phyloP scores from a whole-genome alignment of 2,888 invertebrate species.

The Aspidiotus rigidus region DNA sequence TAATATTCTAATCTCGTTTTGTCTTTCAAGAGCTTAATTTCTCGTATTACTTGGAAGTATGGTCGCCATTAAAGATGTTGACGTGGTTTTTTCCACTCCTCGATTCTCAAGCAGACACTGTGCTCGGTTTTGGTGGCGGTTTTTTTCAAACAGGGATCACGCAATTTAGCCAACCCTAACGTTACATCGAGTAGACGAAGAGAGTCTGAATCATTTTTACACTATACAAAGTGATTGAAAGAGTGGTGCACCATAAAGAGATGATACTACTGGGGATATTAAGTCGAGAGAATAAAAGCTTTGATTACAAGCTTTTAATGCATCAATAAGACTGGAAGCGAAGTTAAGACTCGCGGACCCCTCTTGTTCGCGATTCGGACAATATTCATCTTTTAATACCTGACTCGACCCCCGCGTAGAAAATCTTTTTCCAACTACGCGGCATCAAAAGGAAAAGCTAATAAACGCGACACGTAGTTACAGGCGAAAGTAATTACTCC shows the following conservation, averaged over 20 bases:
- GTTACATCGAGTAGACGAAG: conserved; percentile 1
- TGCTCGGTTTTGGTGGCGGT: background rate
- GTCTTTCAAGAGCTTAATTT: too few relatives aligned
- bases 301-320: conserved; percentile 34
- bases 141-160: background rate
- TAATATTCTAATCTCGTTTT: too few relatives aligned
- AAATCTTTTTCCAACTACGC: background rate
- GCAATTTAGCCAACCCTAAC: background rate
- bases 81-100: too few relatives aligned
- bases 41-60: too few relatives aligned
- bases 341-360: conserved; percentile 30
- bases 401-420: conserved; percentile 21
- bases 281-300: conserved; percentile 34
- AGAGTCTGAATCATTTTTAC: conserved; percentile 33
- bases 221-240: conserved; percentile 33
- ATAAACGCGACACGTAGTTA: background rate
- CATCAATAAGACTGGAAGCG: conserved; percentile 29
- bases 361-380: conserved; percentile 16
- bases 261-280: conserved; percentile 34
- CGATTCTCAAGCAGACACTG: too few relatives aligned
- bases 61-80: too few relatives aligned
- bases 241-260: conserved; percentile 31
- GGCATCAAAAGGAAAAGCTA: background rate
- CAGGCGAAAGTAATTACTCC: too few relatives aligned
- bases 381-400: conserved; percentile 33